Evolutionary conservation across 2,113 vertebrate species (phyloP).

Genomic region (Rhodinocichla rosea): DNA sequence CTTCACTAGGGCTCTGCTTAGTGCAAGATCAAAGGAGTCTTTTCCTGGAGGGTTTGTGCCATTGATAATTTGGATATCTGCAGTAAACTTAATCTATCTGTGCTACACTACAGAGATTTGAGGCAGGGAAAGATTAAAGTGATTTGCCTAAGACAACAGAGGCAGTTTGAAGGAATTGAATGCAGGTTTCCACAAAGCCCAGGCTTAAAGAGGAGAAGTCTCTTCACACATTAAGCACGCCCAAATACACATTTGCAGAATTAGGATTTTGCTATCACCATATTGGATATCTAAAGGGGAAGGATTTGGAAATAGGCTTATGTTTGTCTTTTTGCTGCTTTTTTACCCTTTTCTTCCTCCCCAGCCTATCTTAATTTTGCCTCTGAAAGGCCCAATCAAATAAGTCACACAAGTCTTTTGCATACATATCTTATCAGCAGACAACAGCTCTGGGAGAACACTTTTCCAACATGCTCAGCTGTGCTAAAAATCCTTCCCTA

Average conservation of each 20-base stretch:
- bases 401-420: not conserved
- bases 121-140: constrained; percentile 46
- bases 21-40: constrained; percentile 1
- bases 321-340: not conserved
- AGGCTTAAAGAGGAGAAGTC: not conserved
- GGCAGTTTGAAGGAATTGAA: not conserved
- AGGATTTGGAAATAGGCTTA: constrained; percentile 14
- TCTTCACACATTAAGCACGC: not conserved
- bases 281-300: not conserved
- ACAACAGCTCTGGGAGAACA: not conserved
- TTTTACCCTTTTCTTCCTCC: not conserved
- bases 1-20: not conserved
- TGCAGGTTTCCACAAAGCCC: not conserved
- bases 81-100: constrained; percentile 46
- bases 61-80: constrained; percentile 50
- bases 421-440: not conserved
- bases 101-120: not conserved
- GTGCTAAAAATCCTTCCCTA: not conserved
- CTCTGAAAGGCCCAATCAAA: not conserved
- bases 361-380: not conserved
- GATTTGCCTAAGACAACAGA: constrained; percentile 53
- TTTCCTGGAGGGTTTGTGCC: constrained; percentile 38
- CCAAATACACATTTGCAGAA: not conserved
- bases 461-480: not conserved
- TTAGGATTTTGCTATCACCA: not conserved